These are phyloP conservation scores for Brachionichthys hirsutus DNA, from an alignment of 2,113 vertebrate species.

Conservation along the genomic window DNA sequence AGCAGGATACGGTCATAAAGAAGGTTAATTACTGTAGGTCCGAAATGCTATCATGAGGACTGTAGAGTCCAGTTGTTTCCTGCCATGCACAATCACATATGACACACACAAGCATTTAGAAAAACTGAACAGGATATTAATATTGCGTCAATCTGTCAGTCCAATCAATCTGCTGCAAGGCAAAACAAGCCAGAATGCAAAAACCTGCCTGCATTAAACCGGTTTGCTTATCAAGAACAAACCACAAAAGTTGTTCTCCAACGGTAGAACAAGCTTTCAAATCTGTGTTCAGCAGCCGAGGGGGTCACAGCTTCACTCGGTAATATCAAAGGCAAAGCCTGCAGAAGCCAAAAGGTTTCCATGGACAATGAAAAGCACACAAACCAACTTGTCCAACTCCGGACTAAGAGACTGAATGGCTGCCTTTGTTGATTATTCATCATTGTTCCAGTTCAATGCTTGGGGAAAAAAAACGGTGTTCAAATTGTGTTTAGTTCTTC, in stretches of 20 bases:
- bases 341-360: not conserved
- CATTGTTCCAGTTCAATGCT: conserved; percentile 20
- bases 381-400: not conserved
- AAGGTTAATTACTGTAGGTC: conserved; percentile 35
- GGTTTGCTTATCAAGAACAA: conserved; percentile 39
- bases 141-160: conserved; percentile 31
- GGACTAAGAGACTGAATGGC: not conserved
- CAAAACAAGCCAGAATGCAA: conserved; percentile 27
- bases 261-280: conserved; percentile 14
- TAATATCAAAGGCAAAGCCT: no score
- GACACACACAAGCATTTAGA: conserved; percentile 13
- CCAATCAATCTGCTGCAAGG: conserved; percentile 25
- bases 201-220: conserved; percentile 26
- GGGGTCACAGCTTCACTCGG: not conserved
- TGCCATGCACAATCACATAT: conserved; percentile 21
- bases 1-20: conserved; percentile 15
- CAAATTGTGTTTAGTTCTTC: no score
- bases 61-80: conserved; percentile 31
- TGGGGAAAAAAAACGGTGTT: not conserved
- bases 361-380: not conserved
- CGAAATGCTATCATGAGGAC: conserved; percentile 42
- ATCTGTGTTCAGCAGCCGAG: not conserved
- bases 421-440: conserved; percentile 21
- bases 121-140: conserved; percentile 10
- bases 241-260: conserved; percentile 2